Evolutionary conservation across 1,140 invertebrate genomes (phyloP).

Genomic region (Drosophila hydei): DNA sequence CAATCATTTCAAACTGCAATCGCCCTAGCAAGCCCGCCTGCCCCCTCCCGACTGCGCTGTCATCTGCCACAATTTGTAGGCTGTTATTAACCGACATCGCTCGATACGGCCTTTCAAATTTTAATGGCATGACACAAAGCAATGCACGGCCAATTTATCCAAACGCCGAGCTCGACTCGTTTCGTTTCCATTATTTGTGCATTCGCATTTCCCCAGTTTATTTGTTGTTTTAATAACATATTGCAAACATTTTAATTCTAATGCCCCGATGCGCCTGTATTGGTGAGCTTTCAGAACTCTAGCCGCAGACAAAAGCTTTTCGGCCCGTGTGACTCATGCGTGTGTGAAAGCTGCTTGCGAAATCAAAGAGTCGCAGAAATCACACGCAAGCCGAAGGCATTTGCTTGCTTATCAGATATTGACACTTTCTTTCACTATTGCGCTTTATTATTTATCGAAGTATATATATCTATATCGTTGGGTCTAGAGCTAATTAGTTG

Average conservation of each 20-base stretch:
- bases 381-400: too few relatives aligned
- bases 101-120: conserved; percentile 64
- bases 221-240: conserved; percentile 28
- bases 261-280: conserved; percentile 17
- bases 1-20: conserved; percentile 61
- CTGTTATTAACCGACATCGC: conserved; percentile 79
- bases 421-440: conserved; percentile 49
- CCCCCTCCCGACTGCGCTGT: conserved; percentile 43
- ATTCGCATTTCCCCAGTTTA: conserved; percentile 11
- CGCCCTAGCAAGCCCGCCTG: background rate
- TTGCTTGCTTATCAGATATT: conserved; percentile 51
- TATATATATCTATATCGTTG: background rate
- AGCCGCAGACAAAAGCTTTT: background rate
- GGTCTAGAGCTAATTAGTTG: background rate
- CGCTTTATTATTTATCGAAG: conserved; percentile 17
- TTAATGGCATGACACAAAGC: conserved; percentile 68
- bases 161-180: conserved; percentile 10
- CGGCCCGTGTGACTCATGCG: conserved; percentile 3
- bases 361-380: too few relatives aligned
- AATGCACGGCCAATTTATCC: conserved; percentile 49
- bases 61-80: conserved; percentile 79
- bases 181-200: conserved; percentile 12
- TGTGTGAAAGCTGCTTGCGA: conserved; percentile 16
- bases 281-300: conserved; percentile 10
- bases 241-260: conserved; percentile 24